Percentiles rank a stretch among this genome's conserved stretches.
phyloP scores from a whole-genome alignment of 2,113 vertebrate genomes.

The Dromaius novaehollandiae region DNA sequence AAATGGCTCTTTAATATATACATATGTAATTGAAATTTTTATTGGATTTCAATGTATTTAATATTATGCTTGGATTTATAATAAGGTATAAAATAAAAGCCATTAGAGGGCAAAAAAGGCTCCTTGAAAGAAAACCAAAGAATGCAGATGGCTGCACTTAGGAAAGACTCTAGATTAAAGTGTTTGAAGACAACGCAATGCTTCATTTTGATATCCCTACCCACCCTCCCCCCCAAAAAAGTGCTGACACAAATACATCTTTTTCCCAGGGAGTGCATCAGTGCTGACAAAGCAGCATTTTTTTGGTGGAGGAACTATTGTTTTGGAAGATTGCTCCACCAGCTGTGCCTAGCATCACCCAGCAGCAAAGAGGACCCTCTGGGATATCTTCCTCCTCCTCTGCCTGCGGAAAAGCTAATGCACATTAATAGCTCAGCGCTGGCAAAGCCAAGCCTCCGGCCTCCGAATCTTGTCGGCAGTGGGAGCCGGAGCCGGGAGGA shows the following conservation, averaged over 20 bases:
- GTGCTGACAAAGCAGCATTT: neutral
- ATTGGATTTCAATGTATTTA: conserved; percentile 9
- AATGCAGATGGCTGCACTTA: neutral
- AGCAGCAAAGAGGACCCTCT: neutral
- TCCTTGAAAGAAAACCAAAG: neutral
- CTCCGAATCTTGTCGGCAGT: neutral
- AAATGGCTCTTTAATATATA: neutral
- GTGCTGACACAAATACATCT: neutral
- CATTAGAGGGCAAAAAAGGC: neutral
- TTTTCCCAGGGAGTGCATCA: too few species aligned
- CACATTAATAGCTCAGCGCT: neutral
- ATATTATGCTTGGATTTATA: neutral
- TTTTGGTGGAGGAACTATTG: neutral
- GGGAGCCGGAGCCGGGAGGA: neutral
- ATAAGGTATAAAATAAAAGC: conserved; percentile 1
- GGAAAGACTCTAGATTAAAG: neutral
- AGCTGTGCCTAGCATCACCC: neutral
- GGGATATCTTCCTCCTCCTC: neutral
- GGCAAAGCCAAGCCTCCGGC: neutral
- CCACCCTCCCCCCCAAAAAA: neutral
- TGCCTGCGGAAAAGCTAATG: neutral
- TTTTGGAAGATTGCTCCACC: neutral
- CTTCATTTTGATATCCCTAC: neutral
- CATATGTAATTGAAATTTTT: neutral
- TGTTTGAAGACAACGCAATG: neutral